phyloP scores from a whole-genome alignment of 2,113 vertebrate genomes.

The Amphiprion percula region DNA sequence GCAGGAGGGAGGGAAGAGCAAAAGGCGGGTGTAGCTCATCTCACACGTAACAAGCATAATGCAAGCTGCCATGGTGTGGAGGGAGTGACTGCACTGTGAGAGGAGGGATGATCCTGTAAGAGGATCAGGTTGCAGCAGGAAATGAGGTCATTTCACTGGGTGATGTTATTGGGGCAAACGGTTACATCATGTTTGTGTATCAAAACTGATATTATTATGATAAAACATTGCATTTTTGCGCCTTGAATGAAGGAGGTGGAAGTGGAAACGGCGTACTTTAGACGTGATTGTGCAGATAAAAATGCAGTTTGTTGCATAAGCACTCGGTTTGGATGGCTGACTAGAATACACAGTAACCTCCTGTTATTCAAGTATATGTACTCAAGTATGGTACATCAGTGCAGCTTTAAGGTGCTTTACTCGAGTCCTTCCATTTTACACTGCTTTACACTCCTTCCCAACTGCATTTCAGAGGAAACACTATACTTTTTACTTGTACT shows the following conservation, averaged over 20 bases:
- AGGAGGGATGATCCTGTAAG: conserved; percentile 61
- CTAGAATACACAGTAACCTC: neutral
- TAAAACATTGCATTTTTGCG: neutral
- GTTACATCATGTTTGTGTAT: conserved; percentile 60
- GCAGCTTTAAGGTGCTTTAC: neutral
- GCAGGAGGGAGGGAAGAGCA: conserved; percentile 19
- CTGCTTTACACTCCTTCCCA: too few species aligned
- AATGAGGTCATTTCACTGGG: conserved; percentile 56
- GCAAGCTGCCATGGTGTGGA: conserved; percentile 20
- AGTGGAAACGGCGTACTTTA: neutral
- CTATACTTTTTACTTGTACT: too few species aligned
- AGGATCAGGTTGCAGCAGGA: conserved; percentile 69
- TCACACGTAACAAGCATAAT: conserved; percentile 52
- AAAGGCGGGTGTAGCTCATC: conserved; percentile 26
- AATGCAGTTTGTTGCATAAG: neutral
- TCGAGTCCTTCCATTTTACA: neutral
- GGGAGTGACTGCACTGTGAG: conserved; percentile 49
- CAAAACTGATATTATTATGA: neutral
- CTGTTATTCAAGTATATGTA: neutral
- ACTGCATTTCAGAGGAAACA: too few species aligned
- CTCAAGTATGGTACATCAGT: neutral
- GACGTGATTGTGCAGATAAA: neutral
- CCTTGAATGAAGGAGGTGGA: neutral
- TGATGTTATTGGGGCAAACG: conserved; percentile 52
- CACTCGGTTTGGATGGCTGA: neutral